Conservation (phyloP, 1,140 invertebrate genomes). For the Telenomus remus region DNA sequence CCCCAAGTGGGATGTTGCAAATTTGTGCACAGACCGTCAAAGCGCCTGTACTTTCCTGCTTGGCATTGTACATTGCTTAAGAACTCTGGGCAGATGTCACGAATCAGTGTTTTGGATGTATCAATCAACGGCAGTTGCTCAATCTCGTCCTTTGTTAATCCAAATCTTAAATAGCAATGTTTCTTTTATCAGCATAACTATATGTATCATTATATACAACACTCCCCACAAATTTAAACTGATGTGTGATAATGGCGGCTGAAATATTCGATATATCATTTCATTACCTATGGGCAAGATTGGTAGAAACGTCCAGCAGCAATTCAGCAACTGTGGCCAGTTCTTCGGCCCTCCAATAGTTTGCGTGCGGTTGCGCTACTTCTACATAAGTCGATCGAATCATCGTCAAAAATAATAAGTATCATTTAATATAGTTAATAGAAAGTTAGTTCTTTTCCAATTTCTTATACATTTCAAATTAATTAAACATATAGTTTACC, state of each 20-base stretch:
- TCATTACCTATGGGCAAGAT: slow-evolving; percentile 87
- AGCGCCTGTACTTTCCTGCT: slow-evolving; percentile 91
- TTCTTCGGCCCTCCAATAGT: slow-evolving; percentile 84
- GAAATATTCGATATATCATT: slow-evolving; percentile 31
- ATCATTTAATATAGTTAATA: too few relatives aligned
- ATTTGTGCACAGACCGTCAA: slow-evolving; percentile 96
- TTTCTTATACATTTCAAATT: too few relatives aligned
- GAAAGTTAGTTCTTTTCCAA: too few relatives aligned
- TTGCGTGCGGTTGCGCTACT: slow-evolving; percentile 82
- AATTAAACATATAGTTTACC: too few relatives aligned
- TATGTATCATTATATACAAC: too few relatives aligned
- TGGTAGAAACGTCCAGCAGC: slow-evolving; percentile 88
- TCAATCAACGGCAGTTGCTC: slow-evolving; percentile 92
- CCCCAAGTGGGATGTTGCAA: slow-evolving; percentile 93
- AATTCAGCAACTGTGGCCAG: slow-evolving; percentile 89
- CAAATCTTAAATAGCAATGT: slow-evolving; percentile 84
- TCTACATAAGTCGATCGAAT: slow-evolving; percentile 75
- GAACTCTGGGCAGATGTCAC: slow-evolving; percentile 91
- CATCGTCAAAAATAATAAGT: slow-evolving; percentile 8
- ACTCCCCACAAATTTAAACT: too few relatives aligned
- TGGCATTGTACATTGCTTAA: slow-evolving; percentile 90
- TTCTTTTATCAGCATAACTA: too few relatives aligned
- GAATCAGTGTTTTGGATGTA: slow-evolving; percentile 90
- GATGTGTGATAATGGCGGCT: slow-evolving; percentile 21
- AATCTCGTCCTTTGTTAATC: slow-evolving; percentile 88